Percentiles rank a stretch among this genome's conserved stretches.
These are phyloP conservation scores for Heliocidaris tuberculata DNA, from an alignment of 35 echinoderm and acorn worm genomes.

Conservation along the genomic window DNA sequence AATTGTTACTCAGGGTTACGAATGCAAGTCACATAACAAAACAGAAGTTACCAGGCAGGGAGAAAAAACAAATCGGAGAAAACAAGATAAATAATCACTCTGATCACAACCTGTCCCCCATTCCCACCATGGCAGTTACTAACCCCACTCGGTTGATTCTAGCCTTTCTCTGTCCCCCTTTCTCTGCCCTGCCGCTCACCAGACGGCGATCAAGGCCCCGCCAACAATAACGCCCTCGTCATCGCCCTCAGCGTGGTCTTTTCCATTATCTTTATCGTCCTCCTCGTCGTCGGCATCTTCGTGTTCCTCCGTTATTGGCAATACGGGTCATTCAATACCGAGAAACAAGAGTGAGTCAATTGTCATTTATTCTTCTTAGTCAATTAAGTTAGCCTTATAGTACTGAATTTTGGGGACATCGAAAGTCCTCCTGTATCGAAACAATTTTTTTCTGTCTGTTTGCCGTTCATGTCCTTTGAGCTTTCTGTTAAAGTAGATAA, in stretches of 20 bases:
- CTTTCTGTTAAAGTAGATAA: no score
- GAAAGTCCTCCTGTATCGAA: no score
- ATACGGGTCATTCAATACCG: background rate
- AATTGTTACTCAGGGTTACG: no score
- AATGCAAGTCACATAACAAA: no score
- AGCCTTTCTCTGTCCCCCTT: constrained; percentile 7
- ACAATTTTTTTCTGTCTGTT: no score
- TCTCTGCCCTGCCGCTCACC: background rate
- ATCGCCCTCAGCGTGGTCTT: background rate
- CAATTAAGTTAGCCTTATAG: no score
- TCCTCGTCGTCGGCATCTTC: background rate
- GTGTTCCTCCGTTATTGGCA: background rate
- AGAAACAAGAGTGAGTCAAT: background rate
- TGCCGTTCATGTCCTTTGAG: no score
- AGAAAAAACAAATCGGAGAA: no score
- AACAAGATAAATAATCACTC: no score
- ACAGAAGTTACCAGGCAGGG: no score
- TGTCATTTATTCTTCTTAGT: background rate
- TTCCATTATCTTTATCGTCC: background rate
- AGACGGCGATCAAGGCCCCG: background rate
- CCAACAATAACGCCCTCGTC: background rate
- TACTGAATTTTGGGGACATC: no score
- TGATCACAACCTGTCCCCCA: background rate
- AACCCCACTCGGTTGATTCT: constrained; percentile 7
- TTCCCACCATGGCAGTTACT: background rate